Base-by-base conservation (phyloP, 2,797 vertebrate genomes). In the Xenentodon cancila region DNA sequence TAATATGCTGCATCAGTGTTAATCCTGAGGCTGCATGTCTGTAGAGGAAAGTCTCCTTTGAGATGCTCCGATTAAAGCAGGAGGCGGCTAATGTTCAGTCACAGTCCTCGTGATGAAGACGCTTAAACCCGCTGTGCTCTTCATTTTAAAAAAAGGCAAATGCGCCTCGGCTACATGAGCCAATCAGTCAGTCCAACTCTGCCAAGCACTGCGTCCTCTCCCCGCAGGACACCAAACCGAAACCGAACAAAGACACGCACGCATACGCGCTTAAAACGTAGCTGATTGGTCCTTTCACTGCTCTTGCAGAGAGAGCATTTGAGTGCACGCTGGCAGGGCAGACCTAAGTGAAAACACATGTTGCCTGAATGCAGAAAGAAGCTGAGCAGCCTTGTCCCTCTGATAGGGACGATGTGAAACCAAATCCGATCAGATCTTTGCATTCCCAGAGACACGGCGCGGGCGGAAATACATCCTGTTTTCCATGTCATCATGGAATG, bases 341-440 rank as follows among this genome's bases (percentile, higher is more conserved):
- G 69, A 53, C 53, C 61, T 91, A 91, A 94, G 79, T 90, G 82
- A 82, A 91, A 92, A 88, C 93, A 93, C 85, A 92, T 93, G 92
- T 86, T 82, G 75, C 60, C 70, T 66, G 65, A 83, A 88, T 80
- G 81, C 76, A 85, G 75, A 80, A 77, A 86, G 82, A 85, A 70
- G 68, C 19, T 1, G 65, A 73, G 66, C 25, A 7, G 65, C 27
- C 53, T 62, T 17, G 13, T 67, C 51, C 34, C 40, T 43, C 77
- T 71, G 69, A 72, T 50, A 55, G 60, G 32, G 53, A 59, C 67
- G 65, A 64, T 54, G 62, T 65, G 81, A 79, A 85, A 75, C 80
- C 58, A 32, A 71, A 79, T 62, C 63, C 21, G 20, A 77, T 78
- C 77, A 51, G 65, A 78, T 61, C 32, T 60, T 44, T 51, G 53